Percentiles rank a stretch among this genome's conserved stretches.
Evolutionary conservation across 2,888 invertebrate species (phyloP).

Genomic region (Drosophila conformis): DNA sequence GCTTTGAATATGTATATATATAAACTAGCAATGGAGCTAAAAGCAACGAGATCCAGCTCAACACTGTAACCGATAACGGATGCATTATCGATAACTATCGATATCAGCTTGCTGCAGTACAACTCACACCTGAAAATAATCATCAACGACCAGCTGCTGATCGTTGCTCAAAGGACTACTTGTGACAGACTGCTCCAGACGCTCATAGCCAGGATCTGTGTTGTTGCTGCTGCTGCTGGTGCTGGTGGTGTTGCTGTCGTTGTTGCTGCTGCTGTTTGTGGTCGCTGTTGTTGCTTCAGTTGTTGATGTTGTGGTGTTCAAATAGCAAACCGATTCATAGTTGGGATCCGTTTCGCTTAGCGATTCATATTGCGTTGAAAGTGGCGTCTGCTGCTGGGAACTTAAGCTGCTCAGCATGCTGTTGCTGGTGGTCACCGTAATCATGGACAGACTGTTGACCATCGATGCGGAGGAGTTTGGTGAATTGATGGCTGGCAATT

Average conservation of each 20-base stretch:
- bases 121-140: constrained; percentile 85
- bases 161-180: constrained; percentile 67
- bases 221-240: constrained; percentile 48
- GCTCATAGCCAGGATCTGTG: constrained; percentile 90
- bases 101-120: not conserved
- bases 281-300: constrained; percentile 18
- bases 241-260: constrained; percentile 34
- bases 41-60: constrained; percentile 69
- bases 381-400: constrained; percentile 85
- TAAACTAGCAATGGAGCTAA: not conserved
- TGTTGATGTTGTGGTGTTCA: constrained; percentile 84
- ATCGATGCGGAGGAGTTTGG: constrained; percentile 66
- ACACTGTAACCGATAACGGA: constrained; percentile 5
- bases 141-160: constrained; percentile 82
- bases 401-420: constrained; percentile 82
- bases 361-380: constrained; percentile 92
- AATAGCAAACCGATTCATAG: constrained; percentile 92
- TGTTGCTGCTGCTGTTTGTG: constrained; percentile 40
- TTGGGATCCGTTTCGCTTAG: constrained; percentile 93
- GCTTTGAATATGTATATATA: not conserved
- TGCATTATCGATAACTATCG: not conserved
- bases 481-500: constrained; percentile 68
- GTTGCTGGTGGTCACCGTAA: constrained; percentile 77
- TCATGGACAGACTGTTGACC: constrained; percentile 66
- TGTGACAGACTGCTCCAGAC: constrained; percentile 76